Base-by-base conservation (phyloP, 2,113 vertebrate genomes). In the Micronisus gabar region DNA sequence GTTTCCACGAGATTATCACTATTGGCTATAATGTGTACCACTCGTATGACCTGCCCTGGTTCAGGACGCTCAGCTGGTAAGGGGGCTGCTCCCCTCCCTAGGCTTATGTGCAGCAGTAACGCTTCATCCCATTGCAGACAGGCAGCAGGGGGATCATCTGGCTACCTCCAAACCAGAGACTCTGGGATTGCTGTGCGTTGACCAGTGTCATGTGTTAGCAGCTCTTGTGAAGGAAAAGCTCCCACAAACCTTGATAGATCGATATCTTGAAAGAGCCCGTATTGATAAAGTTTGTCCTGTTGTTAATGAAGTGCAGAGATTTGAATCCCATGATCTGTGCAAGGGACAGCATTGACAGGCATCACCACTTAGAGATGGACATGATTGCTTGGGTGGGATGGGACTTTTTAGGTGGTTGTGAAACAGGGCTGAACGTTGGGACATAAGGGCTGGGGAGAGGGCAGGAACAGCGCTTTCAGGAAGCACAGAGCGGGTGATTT, bases 1-100 rank as follows among this genome's bases (percentile, higher is more conserved):
- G 99, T 97, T 99, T 99, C 98, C 99, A 99, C 0, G 99, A 99
- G 98, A 99, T 99, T 91, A 99, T 99, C 98, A 99, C 98, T 10
- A 99, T 99, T 21, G 99, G 99, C 83, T 99, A 99, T 97, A 99
- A 98, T 1, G 99, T 99, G 56, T 99, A 99, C 96, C 99, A 99
- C 97, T 99, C 99, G 2, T 99, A 99, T 8, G 98, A 99, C 96
- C 98, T 99, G 72, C 99, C 99, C 83, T 99, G 99, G 99, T 99
- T 99, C 98, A 98, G 99, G 96, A 99, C 99, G 0, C 98, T 99
- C 95, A 99, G 99, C 95, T 99, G 99, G 99, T 56, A 13, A 9
- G 36, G 38, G 23, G 53, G 34, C 58, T 71, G 52, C 55, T 81
- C 36, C 63, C 71, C 32, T 25, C 43, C 67, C 56, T 20, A 4